A percentile compares a stretch with the other conserved stretches of the same genome.
Conservation (phyloP, 1,140 invertebrate species). For the Lordiphosa collinella region DNA sequence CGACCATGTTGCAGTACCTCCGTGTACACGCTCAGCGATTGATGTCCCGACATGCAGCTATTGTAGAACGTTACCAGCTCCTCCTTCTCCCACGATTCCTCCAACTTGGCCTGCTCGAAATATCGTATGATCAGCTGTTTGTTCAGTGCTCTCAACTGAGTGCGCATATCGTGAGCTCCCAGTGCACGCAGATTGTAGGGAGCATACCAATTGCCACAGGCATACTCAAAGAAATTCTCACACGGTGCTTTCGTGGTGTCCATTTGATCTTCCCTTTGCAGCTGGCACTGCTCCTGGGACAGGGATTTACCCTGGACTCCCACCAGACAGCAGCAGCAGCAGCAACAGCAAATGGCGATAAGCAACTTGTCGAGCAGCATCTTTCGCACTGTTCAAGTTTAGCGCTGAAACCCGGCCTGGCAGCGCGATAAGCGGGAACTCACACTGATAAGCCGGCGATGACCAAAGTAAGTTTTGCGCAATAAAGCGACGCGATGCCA, state of each 20-base stretch:
- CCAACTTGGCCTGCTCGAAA: conserved; percentile 13
- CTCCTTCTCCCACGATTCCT: background rate
- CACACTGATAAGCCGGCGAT: no score
- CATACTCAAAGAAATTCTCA: conserved; percentile 58
- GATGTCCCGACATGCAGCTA: conserved; percentile 40
- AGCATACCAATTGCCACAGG: conserved; percentile 67
- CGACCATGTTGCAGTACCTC: conserved; percentile 31
- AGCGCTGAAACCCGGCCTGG: no score
- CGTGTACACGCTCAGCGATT: conserved; percentile 40
- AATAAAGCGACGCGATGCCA: no score
- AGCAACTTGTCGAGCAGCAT: no score
- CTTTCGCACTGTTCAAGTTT: no score
- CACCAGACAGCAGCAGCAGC: no score
- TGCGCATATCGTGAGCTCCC: conserved; percentile 51
- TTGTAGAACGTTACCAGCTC: conserved; percentile 40
- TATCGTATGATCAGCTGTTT: conserved; percentile 48
- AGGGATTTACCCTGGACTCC: no score
- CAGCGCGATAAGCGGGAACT: no score
- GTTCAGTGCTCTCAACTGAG: conserved; percentile 44
- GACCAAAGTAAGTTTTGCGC: no score
- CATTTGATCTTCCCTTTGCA: conserved; percentile 19
- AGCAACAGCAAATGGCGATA: no score
- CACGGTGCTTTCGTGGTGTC: conserved; percentile 37
- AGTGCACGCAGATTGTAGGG: conserved; percentile 22
- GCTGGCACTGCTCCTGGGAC: conserved; percentile 7